Base-by-base conservation (phyloP, 1,140 invertebrate genomes). In the Aphelenchoides fujianensis region DNA sequence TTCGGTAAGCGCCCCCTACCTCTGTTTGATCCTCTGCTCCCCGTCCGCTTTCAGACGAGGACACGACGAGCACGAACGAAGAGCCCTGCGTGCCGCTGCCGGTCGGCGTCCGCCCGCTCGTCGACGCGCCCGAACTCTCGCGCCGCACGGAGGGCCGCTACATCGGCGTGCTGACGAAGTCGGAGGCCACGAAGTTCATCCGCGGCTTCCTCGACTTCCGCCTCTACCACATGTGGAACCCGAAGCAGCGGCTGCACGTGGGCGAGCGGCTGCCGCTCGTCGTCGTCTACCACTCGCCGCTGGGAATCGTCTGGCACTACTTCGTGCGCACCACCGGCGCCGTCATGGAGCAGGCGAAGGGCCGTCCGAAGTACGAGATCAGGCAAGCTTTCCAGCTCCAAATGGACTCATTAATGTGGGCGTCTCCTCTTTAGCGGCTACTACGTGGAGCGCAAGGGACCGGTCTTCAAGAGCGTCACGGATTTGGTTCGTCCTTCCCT, bases 161-260 rank as follows among this genome's bases (percentile, higher is more conserved):
- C 2, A 31, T 61, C 16, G 59, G 59, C n/a, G 59, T 61, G 1
- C 27, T n/a, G n/a, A 61, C 59, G n/a, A 61, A 61, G 1, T 30
- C 1, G n/a, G 59, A 61, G 30, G 59, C 59, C 2, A 28, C 16
- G 2, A n/a, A 61, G n/a, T 61, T 19, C 2, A 2, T 61, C 16
- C n/a, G 36, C n/a, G n/a, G 36, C 31, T 16, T 19, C 59, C 31
- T 34, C 16, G 59, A 28, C 16, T 61, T 61, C 27, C 59, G 59
- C 16, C 59, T 61, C 59, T 61, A 61, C 31, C 59, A 61, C 36
- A 19, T n/a, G 30, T 61, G 59, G 59, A 31, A 61, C 2, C 59
- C n/a, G n/a, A 2, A n/a, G 16, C n/a, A 48, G 2, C 16, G 36
- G 31, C n/a, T 31, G n/a, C 31, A 61, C 27, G n/a, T 61, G n/a